Evolutionary conservation across 2,797 vertebrate species (phyloP).

Genomic region (Caiman crocodilus): DNA sequence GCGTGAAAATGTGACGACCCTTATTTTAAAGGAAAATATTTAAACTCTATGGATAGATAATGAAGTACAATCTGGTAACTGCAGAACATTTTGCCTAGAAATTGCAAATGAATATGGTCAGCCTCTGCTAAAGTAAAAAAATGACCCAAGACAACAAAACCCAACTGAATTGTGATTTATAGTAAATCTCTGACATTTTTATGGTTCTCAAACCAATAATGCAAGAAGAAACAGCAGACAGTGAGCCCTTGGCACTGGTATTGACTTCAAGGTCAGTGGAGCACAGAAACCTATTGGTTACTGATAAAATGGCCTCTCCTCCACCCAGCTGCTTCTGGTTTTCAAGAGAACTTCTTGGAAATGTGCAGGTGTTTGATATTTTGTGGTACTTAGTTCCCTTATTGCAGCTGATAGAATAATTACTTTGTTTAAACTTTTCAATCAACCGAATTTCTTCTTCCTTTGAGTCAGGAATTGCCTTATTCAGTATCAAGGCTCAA

Average conservation of each 20-base stretch:
- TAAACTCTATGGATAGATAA: conserved; percentile 34
- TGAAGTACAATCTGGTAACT: conserved; percentile 16
- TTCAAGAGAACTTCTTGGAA: conserved; percentile 43
- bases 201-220: conserved; percentile 61
- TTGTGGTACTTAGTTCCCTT: background rate
- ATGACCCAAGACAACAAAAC: conserved; percentile 29
- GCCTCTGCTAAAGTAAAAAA: conserved; percentile 18
- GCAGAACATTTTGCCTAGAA: background rate
- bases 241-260: conserved; percentile 46
- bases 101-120: conserved; percentile 29
- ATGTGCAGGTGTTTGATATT: conserved; percentile 53
- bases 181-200: conserved; percentile 61
- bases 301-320: conserved; percentile 65
- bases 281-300: conserved; percentile 47
- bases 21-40: background rate
- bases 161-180: conserved; percentile 54
- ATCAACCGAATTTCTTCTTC: conserved; percentile 36
- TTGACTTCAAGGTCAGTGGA: conserved; percentile 64
- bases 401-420: conserved; percentile 34
- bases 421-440: conserved; percentile 52
- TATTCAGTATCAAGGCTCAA: conserved; percentile 42
- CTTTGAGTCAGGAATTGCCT: conserved; percentile 15
- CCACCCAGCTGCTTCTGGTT: conserved; percentile 59
- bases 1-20: background rate
- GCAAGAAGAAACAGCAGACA: conserved; percentile 43